Percentiles rank a stretch among this genome's conserved stretches.
Evolutionary conservation across 2,888 invertebrate species (phyloP).

Genomic region (Drosophila nr. fundita): DNA sequence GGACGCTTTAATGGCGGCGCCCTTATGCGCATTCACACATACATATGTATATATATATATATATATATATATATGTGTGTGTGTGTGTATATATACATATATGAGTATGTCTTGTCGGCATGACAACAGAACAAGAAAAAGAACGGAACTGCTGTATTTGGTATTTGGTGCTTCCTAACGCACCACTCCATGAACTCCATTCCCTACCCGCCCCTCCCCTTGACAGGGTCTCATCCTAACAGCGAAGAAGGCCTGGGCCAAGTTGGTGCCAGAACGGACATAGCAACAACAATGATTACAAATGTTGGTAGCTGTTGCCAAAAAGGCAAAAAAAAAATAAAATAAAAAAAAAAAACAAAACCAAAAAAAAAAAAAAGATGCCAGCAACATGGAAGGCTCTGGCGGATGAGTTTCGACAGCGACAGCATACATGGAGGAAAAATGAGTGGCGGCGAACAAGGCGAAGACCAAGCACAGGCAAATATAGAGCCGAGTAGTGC

Average conservation of each 20-base stretch:
- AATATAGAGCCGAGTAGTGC: conserved; percentile 28
- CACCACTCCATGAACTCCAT: conserved; percentile 22
- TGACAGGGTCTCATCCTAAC: conserved; percentile 13
- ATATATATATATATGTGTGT: conserved; percentile 26
- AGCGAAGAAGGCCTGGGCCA: conserved; percentile 53
- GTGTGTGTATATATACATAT: conserved; percentile 6
- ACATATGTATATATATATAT: conserved; percentile 21
- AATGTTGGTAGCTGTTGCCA: conserved; percentile 54
- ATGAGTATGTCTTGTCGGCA: conserved; percentile 58
- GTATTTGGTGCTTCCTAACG: conserved; percentile 46
- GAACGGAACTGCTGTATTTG: conserved; percentile 70
- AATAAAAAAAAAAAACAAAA: conserved; percentile 31
- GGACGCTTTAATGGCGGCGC: conserved; percentile 69
- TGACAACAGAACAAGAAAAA: conserved; percentile 73
- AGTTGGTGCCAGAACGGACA: conserved; percentile 78
- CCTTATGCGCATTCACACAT: conserved; percentile 56
- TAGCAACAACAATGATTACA: conserved; percentile 66
- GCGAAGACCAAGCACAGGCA: conserved; percentile 24
- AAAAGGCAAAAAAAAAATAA: conserved; percentile 41
- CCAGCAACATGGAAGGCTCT: conserved; percentile 59
- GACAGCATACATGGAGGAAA: conserved; percentile 79
- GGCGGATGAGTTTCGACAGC: conserved; percentile 79
- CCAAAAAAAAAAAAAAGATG: conserved; percentile 29
- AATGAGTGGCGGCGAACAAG: conserved; percentile 70
- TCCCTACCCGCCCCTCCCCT: conserved; percentile 11